Conservation (phyloP, 92 coral and sea anemone genomes). For the Muricea muricata region DNA sequence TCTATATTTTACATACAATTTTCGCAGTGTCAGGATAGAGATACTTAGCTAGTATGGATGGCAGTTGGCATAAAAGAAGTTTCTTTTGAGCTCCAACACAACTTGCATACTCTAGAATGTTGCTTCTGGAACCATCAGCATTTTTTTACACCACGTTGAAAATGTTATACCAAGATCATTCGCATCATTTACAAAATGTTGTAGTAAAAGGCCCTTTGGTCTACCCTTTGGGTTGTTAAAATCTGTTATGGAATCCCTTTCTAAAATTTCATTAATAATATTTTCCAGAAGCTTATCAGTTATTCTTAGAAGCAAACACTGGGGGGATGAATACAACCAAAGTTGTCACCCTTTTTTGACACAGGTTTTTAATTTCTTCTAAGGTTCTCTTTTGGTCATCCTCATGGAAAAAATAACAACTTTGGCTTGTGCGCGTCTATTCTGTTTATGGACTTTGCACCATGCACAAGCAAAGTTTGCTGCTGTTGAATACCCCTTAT, state of each 20-base stretch:
- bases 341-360: conserved; percentile 36
- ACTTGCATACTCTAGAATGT: conserved; percentile 67
- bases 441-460: conserved; percentile 64
- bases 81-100: conserved; percentile 49
- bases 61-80: background rate
- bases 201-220: conserved; percentile 27
- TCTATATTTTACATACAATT: conserved; percentile 39
- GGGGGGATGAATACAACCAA: conserved; percentile 58
- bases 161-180: conserved; percentile 27
- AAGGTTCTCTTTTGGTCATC: conserved; percentile 11
- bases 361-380: conserved; percentile 31
- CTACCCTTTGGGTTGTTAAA: conserved; percentile 33
- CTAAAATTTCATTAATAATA: conserved; percentile 58
- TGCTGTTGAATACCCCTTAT: conserved; percentile 44
- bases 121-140: conserved; percentile 35
- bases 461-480: conserved; percentile 68
- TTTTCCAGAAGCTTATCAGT: conserved; percentile 34
- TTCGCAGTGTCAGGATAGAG: background rate
- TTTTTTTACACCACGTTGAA: conserved; percentile 1
- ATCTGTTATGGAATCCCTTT: conserved; percentile 52
- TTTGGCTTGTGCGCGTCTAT: conserved; percentile 23
- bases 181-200: conserved; percentile 32
- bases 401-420: background rate
- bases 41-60: conserved; percentile 6
- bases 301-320: conserved; percentile 43